Percentiles rank a stretch among this genome's conserved stretches.
Conservation (phyloP, 2,888 invertebrate species). For the Phortica okadai region DNA sequence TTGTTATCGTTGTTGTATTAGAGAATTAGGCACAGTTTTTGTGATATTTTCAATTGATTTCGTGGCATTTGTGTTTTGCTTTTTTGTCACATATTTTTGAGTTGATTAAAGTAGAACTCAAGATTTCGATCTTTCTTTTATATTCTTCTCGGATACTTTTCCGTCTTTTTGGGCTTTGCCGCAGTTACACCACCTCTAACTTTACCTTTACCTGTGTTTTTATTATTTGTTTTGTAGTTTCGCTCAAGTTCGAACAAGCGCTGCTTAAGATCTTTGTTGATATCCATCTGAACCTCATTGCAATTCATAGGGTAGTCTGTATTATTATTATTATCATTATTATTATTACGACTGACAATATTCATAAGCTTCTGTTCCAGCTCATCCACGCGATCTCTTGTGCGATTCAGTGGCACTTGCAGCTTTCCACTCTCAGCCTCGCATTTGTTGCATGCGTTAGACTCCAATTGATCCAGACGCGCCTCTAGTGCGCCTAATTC, state of each 20-base stretch:
- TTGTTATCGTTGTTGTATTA: too few relatives aligned
- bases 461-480: background rate
- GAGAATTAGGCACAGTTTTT: too few relatives aligned
- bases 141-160: background rate
- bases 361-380: background rate
- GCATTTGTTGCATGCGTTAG: background rate
- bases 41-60: too few relatives aligned
- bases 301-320: background rate
- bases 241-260: slow-evolving; percentile 4
- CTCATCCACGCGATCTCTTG: background rate
- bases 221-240: background rate
- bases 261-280: slow-evolving; percentile 17
- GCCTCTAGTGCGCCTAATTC: background rate
- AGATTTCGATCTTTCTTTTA: background rate
- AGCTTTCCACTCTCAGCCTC: background rate
- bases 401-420: background rate
- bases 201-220: background rate
- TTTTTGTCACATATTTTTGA: too few relatives aligned
- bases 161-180: background rate
- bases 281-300: background rate
- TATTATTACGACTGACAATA: background rate
- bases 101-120: background rate
- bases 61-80: too few relatives aligned
- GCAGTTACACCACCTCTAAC: background rate
- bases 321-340: background rate